Percentiles rank a stretch among this genome's conserved stretches.
These are phyloP conservation scores for Progne subis DNA, from an alignment of 2,113 vertebrate species.

Conservation along the genomic window DNA sequence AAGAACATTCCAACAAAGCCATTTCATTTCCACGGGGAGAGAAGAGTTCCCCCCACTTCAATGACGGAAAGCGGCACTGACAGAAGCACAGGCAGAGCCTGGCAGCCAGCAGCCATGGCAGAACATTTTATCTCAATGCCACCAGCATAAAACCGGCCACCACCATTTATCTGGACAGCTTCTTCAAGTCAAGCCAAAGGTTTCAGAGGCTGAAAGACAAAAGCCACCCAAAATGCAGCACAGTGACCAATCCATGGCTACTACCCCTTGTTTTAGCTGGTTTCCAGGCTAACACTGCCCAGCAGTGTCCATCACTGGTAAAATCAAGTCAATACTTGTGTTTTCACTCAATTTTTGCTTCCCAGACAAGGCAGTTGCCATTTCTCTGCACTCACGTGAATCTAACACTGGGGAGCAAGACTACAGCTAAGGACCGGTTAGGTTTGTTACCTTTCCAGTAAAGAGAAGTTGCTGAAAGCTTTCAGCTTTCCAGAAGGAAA, in stretches of 20 bases:
- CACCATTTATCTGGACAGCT: background rate
- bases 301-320: rapidly evolving
- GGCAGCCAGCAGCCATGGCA: background rate
- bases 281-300: background rate
- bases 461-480: background rate
- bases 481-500: background rate
- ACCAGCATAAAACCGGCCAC: rapidly evolving
- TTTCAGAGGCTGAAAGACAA: background rate
- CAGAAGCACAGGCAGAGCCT: background rate
- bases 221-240: background rate
- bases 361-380: background rate
- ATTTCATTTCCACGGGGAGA: background rate
- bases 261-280: background rate
- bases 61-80: background rate
- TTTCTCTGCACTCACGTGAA: background rate
- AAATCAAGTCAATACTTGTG: rapidly evolving
- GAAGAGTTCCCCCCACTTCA: background rate
- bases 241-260: background rate
- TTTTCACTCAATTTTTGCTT: background rate
- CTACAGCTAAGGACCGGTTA: background rate
- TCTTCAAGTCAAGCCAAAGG: background rate
- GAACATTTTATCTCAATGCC: background rate
- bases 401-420: background rate
- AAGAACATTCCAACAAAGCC: background rate
- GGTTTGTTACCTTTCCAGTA: background rate